These are phyloP conservation scores for Galeopsomyia nigrocyanea DNA, from an alignment of 2,888 invertebrate genomes.

Conservation along the genomic window DNA sequence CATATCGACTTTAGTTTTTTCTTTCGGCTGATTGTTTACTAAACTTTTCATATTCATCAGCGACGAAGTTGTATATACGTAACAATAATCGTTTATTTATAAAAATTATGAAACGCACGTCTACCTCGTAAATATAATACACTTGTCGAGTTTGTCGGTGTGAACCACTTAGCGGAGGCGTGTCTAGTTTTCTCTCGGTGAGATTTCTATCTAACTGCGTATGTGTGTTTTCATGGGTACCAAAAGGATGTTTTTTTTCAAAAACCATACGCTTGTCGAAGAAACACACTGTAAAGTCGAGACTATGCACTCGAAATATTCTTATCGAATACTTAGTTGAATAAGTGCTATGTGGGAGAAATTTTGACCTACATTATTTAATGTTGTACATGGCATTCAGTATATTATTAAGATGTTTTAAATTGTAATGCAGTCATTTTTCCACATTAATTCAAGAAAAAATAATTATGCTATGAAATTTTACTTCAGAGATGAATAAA, in stretches of 20 bases:
- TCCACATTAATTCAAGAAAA: no score
- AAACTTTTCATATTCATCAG: no score
- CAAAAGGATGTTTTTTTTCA: constrained; percentile 5
- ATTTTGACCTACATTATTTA: background rate
- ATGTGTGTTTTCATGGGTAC: constrained; percentile 50
- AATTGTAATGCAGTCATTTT: no score
- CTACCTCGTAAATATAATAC: background rate
- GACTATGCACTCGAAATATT: constrained; percentile 31
- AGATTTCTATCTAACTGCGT: constrained; percentile 55
- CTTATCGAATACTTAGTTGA: constrained; percentile 38
- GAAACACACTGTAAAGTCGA: constrained; percentile 44
- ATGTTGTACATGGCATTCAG: no score
- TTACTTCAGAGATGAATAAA: no score
- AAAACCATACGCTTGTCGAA: constrained; percentile 50
- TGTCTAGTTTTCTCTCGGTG: constrained; percentile 18
- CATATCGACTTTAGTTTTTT: no score
- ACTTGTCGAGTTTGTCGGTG: background rate
- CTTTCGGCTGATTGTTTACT: no score
- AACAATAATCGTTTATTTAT: background rate
- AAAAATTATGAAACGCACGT: background rate
- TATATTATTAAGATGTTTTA: no score
- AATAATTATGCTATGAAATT: no score
- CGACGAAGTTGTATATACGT: no score
- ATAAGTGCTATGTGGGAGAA: constrained; percentile 14
- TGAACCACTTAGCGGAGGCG: constrained; percentile 56